A percentile compares a stretch with the other conserved stretches of the same genome.
These are phyloP conservation scores for Holothuria glaberrima DNA, from an alignment of 35 echinoderm and acorn worm species.

Conservation along the genomic window DNA sequence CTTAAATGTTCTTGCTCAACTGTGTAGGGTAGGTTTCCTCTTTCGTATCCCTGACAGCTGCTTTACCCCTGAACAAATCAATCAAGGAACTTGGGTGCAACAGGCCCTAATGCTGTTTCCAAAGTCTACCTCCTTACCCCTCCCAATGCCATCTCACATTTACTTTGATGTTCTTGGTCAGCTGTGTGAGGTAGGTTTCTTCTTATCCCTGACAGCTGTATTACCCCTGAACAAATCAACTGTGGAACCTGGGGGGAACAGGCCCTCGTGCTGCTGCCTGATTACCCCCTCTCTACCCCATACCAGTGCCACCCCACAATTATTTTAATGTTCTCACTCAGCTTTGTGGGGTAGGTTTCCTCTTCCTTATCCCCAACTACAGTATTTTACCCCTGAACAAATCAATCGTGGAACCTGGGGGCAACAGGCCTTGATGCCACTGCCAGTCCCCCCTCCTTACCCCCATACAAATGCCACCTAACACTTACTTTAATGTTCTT, in stretches of 20 bases:
- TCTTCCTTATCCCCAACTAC: slow-evolving; percentile 97
- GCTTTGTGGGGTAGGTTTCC: slow-evolving; percentile 97
- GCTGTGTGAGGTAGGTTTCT: slow-evolving; percentile 97
- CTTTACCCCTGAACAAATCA: slow-evolving; percentile 98
- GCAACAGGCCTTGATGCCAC: slow-evolving; percentile 92
- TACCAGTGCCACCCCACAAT: neutral
- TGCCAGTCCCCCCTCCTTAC: slow-evolving; percentile 59
- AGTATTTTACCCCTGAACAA: slow-evolving; percentile 97
- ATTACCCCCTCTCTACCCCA: too few species aligned
- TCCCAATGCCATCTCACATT: neutral
- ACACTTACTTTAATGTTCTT: slow-evolving; percentile 91
- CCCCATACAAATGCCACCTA: too few species aligned
- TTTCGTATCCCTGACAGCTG: slow-evolving; percentile 95
- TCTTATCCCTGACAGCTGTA: slow-evolving; percentile 95
- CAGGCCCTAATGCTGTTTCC: slow-evolving; percentile 97
- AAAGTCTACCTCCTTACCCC: slow-evolving; percentile 12
- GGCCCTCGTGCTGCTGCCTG: slow-evolving; percentile 98
- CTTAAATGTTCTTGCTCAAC: slow-evolving; percentile 94
- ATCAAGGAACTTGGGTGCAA: slow-evolving; percentile 87
- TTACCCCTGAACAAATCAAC: slow-evolving; percentile 99
- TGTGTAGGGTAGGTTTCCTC: slow-evolving; percentile 99
- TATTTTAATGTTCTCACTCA: slow-evolving; percentile 96
- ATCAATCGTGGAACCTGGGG: slow-evolving; percentile 94
- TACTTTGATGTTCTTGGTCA: slow-evolving; percentile 98
- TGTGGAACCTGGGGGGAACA: slow-evolving; percentile 87